Evolutionary conservation across 53 echinoderm and acorn worm species (phyloP).

Genomic region (Echinarachnius parma): DNA sequence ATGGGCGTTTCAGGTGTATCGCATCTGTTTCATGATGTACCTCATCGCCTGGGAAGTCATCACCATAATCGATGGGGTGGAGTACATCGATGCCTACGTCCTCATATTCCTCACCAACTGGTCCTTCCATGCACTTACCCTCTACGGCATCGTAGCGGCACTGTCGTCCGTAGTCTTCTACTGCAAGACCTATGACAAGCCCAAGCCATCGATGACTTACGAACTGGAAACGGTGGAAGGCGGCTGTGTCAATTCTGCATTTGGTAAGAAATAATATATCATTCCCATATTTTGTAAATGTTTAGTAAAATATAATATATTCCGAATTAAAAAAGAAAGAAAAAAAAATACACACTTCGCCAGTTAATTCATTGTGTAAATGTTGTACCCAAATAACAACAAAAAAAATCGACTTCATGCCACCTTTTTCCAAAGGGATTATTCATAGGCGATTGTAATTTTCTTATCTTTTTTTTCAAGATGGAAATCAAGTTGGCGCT

Average conservation of each 20-base stretch:
- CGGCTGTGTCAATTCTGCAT: neutral
- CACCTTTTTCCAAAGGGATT: too few species aligned
- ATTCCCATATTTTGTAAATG: too few species aligned
- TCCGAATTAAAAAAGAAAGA: too few species aligned
- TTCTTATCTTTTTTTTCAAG: too few species aligned
- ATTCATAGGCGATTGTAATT: too few species aligned
- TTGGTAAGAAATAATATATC: too few species aligned
- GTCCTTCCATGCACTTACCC: neutral
- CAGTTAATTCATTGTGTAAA: too few species aligned
- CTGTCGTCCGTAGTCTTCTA: neutral
- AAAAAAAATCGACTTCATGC: too few species aligned
- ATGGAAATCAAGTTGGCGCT: too few species aligned
- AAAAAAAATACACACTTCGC: too few species aligned
- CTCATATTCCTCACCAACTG: conserved; percentile 26
- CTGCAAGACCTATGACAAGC: neutral
- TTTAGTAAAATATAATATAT: too few species aligned
- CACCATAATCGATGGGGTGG: neutral
- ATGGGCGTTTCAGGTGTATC: neutral
- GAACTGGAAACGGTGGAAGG: neutral
- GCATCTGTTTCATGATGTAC: conserved; percentile 5
- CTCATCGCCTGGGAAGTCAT: conserved; percentile 14
- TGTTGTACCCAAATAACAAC: too few species aligned
- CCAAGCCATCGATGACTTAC: neutral
- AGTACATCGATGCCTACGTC: neutral
- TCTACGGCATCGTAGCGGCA: conserved; percentile 12